Percentiles rank a stretch among this genome's conserved stretches.
Evolutionary conservation across 2,797 vertebrate species (phyloP).

Genomic region (Eulemur coronatus): DNA sequence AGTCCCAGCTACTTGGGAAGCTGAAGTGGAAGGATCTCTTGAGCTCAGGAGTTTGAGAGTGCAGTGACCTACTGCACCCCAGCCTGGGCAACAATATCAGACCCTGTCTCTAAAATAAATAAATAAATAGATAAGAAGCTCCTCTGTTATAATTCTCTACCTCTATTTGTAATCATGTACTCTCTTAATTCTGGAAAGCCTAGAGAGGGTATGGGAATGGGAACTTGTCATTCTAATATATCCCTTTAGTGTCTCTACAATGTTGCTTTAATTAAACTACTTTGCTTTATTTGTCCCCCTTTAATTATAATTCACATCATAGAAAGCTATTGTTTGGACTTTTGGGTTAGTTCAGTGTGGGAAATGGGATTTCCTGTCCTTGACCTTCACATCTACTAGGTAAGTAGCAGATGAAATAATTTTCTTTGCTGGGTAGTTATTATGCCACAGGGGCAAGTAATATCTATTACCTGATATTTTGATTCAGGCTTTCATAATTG

Average conservation of each 20-base stretch:
- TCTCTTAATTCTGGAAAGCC: constrained; percentile 65
- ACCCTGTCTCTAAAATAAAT: background rate
- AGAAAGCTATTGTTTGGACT: background rate
- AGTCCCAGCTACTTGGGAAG: background rate
- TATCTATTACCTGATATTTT: background rate
- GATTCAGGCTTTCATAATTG: background rate
- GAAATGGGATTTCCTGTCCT: constrained; percentile 57
- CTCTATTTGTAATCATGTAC: constrained; percentile 54
- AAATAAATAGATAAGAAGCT: background rate
- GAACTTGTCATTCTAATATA: constrained; percentile 37
- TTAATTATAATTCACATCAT: constrained; percentile 54
- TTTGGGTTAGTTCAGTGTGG: background rate
- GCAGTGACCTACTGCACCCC: background rate
- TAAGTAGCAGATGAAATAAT: background rate
- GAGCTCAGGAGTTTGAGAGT: background rate
- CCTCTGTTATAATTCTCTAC: background rate
- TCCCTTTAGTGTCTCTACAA: constrained; percentile 17
- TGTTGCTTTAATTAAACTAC: constrained; percentile 58
- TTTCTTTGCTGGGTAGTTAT: background rate
- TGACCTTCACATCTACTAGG: background rate
- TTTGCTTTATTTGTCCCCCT: constrained; percentile 57
- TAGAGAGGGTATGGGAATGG: constrained; percentile 29
- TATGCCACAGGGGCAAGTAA: background rate
- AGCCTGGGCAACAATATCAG: background rate
- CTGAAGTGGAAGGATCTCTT: background rate